Evolutionary conservation across 2,113 vertebrate genomes (phyloP).

Genomic region (Mormoops blainvillei): DNA sequence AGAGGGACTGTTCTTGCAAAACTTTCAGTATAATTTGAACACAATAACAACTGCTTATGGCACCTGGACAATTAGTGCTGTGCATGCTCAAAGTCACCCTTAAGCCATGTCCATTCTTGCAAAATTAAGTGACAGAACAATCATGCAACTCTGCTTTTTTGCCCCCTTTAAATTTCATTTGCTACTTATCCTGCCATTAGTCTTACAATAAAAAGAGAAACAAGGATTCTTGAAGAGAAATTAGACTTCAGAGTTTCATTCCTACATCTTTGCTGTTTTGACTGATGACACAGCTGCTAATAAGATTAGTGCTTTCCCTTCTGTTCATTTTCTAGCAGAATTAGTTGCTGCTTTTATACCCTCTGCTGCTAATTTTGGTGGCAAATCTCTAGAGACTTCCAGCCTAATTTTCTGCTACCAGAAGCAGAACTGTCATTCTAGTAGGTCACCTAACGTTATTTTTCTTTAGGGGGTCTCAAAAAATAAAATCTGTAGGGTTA

Average conservation of each 20-base stretch:
- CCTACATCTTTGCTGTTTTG: constrained; percentile 13
- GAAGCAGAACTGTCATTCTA: constrained; percentile 43
- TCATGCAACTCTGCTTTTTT: not conserved
- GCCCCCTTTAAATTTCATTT: not conserved
- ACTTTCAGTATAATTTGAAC: not conserved
- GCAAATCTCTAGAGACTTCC: constrained; percentile 53
- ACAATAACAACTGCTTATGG: not conserved
- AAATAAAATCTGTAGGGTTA: constrained; percentile 20
- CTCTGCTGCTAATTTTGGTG: constrained; percentile 66
- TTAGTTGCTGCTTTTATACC: constrained; percentile 53
- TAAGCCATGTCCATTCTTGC: not conserved
- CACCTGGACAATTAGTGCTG: not conserved
- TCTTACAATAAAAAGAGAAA: constrained; percentile 36
- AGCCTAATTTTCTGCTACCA: constrained; percentile 69
- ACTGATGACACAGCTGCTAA: constrained; percentile 49
- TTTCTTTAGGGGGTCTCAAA: constrained; percentile 39
- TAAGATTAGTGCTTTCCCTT: constrained; percentile 52
- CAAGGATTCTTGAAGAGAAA: constrained; percentile 12
- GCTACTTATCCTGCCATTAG: not conserved
- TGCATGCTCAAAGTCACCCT: not conserved
- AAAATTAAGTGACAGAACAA: not conserved
- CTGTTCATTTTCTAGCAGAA: constrained; percentile 60
- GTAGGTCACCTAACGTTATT: constrained; percentile 52
- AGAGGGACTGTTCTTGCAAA: not conserved
- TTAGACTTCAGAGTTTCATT: not conserved